A percentile compares a stretch with the other conserved stretches of the same genome.
Conservation (phyloP, 2,888 invertebrate species). For the Orchesella flavescens region DNA sequence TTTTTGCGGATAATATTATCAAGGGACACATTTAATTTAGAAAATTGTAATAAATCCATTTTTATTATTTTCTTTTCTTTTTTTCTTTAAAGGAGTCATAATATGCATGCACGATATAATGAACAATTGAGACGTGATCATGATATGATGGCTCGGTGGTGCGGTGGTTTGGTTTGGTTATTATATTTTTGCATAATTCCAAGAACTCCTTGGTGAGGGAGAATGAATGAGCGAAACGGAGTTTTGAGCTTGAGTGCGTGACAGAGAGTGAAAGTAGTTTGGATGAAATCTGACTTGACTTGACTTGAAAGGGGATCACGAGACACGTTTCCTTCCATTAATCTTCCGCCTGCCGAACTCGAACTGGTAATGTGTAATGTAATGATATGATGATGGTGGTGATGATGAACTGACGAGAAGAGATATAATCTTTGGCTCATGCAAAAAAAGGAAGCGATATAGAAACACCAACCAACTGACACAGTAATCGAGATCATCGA, state of each 20-base stretch:
- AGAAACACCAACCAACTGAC: constrained; percentile 13
- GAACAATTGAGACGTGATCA: no score
- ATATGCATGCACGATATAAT: no score
- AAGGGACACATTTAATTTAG: not conserved
- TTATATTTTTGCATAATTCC: constrained; percentile 46
- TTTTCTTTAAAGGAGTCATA: not conserved
- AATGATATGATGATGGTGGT: no score
- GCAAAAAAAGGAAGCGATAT: constrained; percentile 17
- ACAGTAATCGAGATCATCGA: constrained; percentile 9
- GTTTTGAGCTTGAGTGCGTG: constrained; percentile 7
- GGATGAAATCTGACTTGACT: constrained; percentile 4
- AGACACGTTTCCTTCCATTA: constrained; percentile 51
- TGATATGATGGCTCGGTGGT: no score
- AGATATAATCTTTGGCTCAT: not conserved
- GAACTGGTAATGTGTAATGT: constrained; percentile 3
- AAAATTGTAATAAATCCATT: constrained; percentile 11
- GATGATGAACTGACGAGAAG: not conserved
- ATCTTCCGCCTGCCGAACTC: constrained; percentile 45
- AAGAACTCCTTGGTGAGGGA: constrained; percentile 17
- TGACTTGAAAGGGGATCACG: constrained; percentile 40
- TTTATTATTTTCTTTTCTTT: not conserved
- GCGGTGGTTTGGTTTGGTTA: constrained; percentile 4
- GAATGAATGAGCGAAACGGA: not conserved
- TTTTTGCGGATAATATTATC: no score
- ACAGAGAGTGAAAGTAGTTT: constrained; percentile 46